A percentile compares a stretch with the other conserved stretches of the same genome.
These are phyloP conservation scores for Pteruthius melanotis DNA, from an alignment of 2,113 vertebrate species.

Conservation along the genomic window DNA sequence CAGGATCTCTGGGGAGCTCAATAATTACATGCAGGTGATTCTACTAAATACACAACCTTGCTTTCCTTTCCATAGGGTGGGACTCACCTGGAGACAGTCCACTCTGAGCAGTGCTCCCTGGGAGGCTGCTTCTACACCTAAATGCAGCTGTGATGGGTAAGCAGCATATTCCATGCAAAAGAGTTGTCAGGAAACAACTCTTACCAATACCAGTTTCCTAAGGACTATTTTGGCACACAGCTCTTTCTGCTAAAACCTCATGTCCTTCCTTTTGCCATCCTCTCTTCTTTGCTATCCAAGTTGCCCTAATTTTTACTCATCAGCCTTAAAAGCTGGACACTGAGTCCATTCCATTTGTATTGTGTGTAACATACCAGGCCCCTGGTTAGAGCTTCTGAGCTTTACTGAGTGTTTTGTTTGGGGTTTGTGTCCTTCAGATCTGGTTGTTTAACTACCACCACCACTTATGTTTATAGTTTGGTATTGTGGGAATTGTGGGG, in stretches of 20 bases:
- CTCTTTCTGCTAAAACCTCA: neutral
- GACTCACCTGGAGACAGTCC: neutral
- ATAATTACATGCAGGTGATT: neutral
- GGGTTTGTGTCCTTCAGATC: neutral
- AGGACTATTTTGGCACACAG: neutral
- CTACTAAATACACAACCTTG: neutral
- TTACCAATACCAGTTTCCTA: neutral
- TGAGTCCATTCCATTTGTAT: neutral
- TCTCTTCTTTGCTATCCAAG: neutral
- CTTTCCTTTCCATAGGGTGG: neutral
- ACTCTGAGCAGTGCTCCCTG: neutral
- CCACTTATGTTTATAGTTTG: neutral
- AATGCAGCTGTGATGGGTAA: neutral
- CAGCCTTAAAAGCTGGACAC: neutral
- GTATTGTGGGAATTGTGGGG: neutral
- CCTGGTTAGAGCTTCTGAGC: neutral
- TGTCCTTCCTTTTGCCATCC: neutral
- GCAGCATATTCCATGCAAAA: neutral
- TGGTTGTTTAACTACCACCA: neutral
- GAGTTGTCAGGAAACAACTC: neutral
- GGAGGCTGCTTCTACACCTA: neutral
- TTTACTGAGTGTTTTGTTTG: neutral
- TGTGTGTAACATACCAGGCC: neutral
- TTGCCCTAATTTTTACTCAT: neutral
- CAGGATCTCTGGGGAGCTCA: neutral